These are phyloP conservation scores for Synanceia verrucosa DNA, from an alignment of 2,797 vertebrate species.

Conservation along the genomic window DNA sequence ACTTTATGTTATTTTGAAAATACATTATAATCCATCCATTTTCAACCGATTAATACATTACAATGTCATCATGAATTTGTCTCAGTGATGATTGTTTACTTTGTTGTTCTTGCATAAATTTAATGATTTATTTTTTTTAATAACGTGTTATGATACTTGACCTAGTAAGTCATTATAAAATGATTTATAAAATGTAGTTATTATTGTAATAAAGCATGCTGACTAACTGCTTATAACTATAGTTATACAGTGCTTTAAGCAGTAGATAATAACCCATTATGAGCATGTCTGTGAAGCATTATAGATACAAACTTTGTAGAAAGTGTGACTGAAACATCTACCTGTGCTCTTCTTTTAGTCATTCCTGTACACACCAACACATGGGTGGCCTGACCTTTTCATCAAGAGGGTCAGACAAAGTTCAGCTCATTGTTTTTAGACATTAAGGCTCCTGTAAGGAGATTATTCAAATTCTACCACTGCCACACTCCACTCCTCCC, in stretches of 20 bases:
- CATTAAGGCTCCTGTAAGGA: slow-evolving; percentile 66
- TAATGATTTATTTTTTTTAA: too few species aligned
- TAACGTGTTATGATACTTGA: neutral
- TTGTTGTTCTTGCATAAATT: too few species aligned
- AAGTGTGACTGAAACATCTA: neutral
- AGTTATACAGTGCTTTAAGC: neutral
- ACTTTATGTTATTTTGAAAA: too few species aligned
- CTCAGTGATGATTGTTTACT: too few species aligned
- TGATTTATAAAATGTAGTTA: neutral
- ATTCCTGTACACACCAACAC: neutral
- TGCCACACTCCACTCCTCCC: slow-evolving; percentile 49
- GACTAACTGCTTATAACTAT: neutral
- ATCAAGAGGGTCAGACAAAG: slow-evolving; percentile 60
- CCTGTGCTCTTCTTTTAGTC: neutral
- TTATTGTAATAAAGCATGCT: neutral
- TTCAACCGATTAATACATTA: too few species aligned
- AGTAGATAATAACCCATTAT: neutral
- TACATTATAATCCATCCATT: neutral
- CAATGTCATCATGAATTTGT: too few species aligned
- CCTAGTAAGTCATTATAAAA: neutral
- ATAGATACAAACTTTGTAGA: neutral
- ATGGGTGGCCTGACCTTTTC: slow-evolving; percentile 49
- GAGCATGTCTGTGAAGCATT: neutral
- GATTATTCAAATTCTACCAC: slow-evolving; percentile 75
- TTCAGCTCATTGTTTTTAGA: slow-evolving; percentile 73